These are phyloP conservation scores for Acomys russatus DNA, from an alignment of 2,797 vertebrate species.

Conservation along the genomic window DNA sequence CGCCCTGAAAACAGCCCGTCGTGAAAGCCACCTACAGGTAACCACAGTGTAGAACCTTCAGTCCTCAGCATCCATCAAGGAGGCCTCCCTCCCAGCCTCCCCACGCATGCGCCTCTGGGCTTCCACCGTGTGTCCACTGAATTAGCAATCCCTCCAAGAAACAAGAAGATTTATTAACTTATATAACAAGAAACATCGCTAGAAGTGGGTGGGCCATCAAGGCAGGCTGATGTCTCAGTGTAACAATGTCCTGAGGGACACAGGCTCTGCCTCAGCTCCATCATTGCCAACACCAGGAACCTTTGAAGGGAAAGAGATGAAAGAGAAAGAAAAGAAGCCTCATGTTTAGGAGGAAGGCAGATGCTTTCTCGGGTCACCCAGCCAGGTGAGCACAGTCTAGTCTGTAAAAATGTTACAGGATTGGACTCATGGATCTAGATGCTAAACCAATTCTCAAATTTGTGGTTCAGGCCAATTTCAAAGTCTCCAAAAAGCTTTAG, in stretches of 20 bases:
- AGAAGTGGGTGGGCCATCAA: neutral
- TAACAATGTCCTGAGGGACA: slow-evolving; percentile 11
- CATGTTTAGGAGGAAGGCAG: neutral
- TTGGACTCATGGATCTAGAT: neutral
- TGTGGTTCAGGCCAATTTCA: neutral
- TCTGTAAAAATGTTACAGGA: neutral
- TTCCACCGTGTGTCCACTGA: neutral
- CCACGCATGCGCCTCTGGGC: neutral
- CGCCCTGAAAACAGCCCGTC: neutral
- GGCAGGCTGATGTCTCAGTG: neutral
- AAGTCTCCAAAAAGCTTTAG: neutral
- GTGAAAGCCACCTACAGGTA: neutral
- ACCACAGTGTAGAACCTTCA: neutral
- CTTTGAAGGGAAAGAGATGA: slow-evolving; percentile 44
- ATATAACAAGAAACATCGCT: slow-evolving; percentile 16
- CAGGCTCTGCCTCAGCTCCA: neutral
- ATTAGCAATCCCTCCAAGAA: slow-evolving; percentile 39
- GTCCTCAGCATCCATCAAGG: neutral
- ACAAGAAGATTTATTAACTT: slow-evolving; percentile 51
- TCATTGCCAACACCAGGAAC: neutral
- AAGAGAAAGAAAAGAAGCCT: neutral
- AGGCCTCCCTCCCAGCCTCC: neutral
- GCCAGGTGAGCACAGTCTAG: neutral
- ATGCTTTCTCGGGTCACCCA: neutral
- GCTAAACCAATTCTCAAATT: neutral